phyloP scores from a whole-genome alignment of 2,797 vertebrate species.

The Diceros bicornis region DNA sequence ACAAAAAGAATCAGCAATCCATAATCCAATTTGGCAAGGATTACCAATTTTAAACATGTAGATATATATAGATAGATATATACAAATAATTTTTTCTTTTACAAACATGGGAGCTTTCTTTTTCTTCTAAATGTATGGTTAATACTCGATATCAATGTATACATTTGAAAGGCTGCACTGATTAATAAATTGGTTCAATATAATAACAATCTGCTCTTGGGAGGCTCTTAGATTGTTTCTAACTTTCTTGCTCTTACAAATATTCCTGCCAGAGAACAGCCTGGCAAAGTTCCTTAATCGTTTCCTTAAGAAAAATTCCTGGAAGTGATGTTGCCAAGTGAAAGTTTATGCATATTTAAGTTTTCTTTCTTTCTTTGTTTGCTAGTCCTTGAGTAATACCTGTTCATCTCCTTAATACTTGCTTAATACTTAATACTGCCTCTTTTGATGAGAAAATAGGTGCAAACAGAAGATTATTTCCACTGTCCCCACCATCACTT shows the following conservation, averaged over 20 bases:
- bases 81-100: background rate
- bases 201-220: background rate
- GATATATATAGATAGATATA: background rate
- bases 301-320: slow-evolving; percentile 74
- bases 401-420: background rate
- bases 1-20: background rate
- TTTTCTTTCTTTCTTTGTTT: slow-evolving; percentile 43
- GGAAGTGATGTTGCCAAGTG: background rate
- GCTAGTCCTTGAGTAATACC: background rate
- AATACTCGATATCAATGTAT: background rate
- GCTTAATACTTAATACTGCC: background rate
- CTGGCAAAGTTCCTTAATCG: slow-evolving; percentile 41
- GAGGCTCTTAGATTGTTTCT: background rate
- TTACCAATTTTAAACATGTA: background rate
- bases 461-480: slow-evolving; percentile 15
- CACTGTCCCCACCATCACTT: background rate
- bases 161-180: background rate
- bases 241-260: background rate
- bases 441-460: slow-evolving; percentile 22
- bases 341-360: slow-evolving; percentile 1
- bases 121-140: background rate
- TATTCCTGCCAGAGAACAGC: slow-evolving; percentile 9
- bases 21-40: background rate
- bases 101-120: background rate
- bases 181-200: background rate